Evolutionary conservation across 2,888 invertebrate genomes (phyloP).

Genomic region (Elegia similella): DNA sequence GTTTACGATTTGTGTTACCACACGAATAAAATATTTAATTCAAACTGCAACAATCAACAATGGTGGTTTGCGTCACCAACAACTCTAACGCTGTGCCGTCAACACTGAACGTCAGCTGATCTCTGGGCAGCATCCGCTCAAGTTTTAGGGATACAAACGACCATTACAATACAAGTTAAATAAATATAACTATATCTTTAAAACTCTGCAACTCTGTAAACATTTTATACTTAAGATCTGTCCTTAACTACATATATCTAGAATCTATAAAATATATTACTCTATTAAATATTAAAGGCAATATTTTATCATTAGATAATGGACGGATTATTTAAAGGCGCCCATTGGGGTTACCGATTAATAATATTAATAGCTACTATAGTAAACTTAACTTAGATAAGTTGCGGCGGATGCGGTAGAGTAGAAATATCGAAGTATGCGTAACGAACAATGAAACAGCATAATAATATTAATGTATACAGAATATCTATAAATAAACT

Average conservation of each 20-base stretch:
- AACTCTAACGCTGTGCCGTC: conserved; percentile 40
- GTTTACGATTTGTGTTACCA: conserved; percentile 44
- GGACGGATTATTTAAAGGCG: conserved; percentile 81
- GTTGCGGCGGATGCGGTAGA: conserved; percentile 61
- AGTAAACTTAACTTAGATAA: conserved; percentile 53
- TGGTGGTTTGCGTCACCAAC: conserved; percentile 37
- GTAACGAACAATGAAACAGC: conserved; percentile 73
- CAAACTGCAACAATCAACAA: conserved; percentile 62
- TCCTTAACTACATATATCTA: conserved; percentile 67
- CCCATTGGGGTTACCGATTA: conserved; percentile 79
- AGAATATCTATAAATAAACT: conserved; percentile 75
- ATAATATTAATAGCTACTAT: conserved; percentile 72
- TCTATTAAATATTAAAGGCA: conserved; percentile 82
- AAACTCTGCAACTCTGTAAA: conserved; percentile 70
- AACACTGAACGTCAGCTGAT: background rate
- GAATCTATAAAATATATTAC: conserved; percentile 80
- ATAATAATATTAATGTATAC: conserved; percentile 43
- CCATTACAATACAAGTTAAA: conserved; percentile 42
- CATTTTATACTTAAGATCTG: conserved; percentile 66
- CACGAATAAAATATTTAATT: conserved; percentile 53
- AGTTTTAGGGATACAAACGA: conserved; percentile 38
- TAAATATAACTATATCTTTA: conserved; percentile 63
- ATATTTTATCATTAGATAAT: conserved; percentile 77
- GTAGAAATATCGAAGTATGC: conserved; percentile 54
- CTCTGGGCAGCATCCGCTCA: conserved; percentile 25